These are phyloP conservation scores for Ictalurus furcatus DNA, from an alignment of 2,113 vertebrate species.

Conservation along the genomic window DNA sequence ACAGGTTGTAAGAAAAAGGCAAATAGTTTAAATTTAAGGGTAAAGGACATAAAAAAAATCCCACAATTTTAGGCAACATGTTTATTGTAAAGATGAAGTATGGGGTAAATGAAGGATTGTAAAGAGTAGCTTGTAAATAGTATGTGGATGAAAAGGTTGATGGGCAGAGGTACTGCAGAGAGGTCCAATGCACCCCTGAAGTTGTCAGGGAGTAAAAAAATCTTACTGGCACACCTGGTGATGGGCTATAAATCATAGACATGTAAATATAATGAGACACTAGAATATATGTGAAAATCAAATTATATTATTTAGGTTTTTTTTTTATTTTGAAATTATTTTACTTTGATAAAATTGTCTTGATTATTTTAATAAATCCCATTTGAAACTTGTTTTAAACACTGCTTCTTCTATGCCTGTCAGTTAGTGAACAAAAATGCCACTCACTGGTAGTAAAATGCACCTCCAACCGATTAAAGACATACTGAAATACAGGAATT, in stretches of 20 bases:
- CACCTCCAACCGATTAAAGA: neutral
- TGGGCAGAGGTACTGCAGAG: neutral
- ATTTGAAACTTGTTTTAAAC: neutral
- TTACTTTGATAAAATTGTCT: neutral
- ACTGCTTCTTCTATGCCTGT: neutral
- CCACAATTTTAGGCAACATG: neutral
- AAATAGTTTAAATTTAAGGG: neutral
- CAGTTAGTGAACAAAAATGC: neutral
- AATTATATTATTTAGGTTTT: neutral
- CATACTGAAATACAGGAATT: neutral
- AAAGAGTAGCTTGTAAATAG: constrained; percentile 28
- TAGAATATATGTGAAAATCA: neutral
- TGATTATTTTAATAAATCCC: neutral
- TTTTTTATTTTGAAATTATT: neutral
- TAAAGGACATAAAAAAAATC: neutral
- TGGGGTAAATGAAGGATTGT: constrained; percentile 57
- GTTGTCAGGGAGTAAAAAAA: neutral
- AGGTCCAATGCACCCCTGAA: neutral
- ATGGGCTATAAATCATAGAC: neutral
- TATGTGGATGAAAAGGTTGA: neutral
- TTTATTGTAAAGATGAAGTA: neutral
- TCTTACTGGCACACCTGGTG: neutral
- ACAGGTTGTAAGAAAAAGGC: neutral
- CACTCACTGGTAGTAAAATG: neutral
- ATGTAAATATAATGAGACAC: constrained; percentile 34